Percentiles rank a stretch among this genome's conserved stretches.
Conservation (phyloP, 2,113 vertebrate genomes). For the Burhinus bistriatus region DNA sequence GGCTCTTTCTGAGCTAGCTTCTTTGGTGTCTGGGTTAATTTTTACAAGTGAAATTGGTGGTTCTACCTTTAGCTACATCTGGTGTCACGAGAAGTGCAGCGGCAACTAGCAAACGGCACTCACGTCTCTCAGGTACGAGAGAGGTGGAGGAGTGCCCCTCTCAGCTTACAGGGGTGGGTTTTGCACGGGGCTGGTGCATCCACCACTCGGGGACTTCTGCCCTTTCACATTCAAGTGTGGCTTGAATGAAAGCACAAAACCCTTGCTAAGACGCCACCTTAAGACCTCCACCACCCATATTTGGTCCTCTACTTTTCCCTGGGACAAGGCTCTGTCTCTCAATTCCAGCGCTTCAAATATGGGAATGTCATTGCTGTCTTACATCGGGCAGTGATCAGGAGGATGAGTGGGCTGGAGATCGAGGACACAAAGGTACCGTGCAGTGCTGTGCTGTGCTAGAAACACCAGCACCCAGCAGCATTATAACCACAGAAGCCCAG, state of each 20-base stretch:
- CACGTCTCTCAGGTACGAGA: not conserved
- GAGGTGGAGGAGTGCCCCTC: not conserved
- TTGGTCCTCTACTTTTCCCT: not conserved
- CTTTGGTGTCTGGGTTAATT: not conserved
- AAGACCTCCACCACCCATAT: not conserved
- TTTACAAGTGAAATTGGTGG: not conserved
- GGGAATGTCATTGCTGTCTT: too few relatives aligned
- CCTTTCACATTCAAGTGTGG: not conserved
- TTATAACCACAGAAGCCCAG: accelerated
- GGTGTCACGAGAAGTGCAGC: not conserved
- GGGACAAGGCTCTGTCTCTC: not conserved
- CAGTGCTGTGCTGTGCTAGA: too few relatives aligned
- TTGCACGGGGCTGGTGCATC: not conserved
- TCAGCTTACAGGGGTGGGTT: not conserved
- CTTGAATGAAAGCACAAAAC: not conserved
- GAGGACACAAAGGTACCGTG: too few relatives aligned
- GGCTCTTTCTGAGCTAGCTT: not conserved
- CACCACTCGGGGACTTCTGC: not conserved
- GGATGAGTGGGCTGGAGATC: too few relatives aligned
- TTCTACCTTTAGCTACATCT: not conserved
- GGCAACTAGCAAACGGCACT: not conserved
- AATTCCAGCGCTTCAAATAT: not conserved
- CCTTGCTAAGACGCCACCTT: not conserved
- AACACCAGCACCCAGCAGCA: not conserved
- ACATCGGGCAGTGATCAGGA: not conserved